A percentile compares a stretch with the other conserved stretches of the same genome.
Conservation (phyloP, 2,888 invertebrate genomes). For the Girardia tigrina region DNA sequence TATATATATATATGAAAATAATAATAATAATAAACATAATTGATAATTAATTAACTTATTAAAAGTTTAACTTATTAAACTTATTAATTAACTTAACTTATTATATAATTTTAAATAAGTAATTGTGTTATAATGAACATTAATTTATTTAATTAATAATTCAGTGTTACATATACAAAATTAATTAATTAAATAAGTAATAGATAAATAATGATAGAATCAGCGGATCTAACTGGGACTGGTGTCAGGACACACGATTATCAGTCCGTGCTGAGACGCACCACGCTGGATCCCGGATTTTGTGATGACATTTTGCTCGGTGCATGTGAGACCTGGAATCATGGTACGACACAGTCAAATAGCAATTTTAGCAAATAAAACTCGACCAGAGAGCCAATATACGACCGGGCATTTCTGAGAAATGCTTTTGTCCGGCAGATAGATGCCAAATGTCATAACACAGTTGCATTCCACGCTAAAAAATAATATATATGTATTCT, state of each 20-base stretch:
- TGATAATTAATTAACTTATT: no score
- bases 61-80: no score
- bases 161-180: no score
- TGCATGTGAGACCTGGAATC: constrained; percentile 64
- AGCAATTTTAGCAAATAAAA: background rate
- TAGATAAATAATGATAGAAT: no score
- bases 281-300: constrained; percentile 85
- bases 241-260: constrained; percentile 84
- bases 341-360: constrained; percentile 24
- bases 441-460: constrained; percentile 81
- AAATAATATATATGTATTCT: constrained; percentile 8
- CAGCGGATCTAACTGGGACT: constrained; percentile 59
- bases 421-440: constrained; percentile 62
- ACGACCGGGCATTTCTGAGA: constrained; percentile 62
- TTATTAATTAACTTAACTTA: no score
- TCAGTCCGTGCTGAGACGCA: constrained; percentile 69
- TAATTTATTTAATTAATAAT: no score
- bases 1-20: no score
- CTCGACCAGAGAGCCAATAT: constrained; percentile 65
- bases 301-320: constrained; percentile 81
- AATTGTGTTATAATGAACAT: no score
- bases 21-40: no score
- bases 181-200: no score
- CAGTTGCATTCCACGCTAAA: constrained; percentile 63
- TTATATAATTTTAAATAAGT: no score